phyloP scores from a whole-genome alignment of 2,113 vertebrate species.

The Rattus rattus region DNA sequence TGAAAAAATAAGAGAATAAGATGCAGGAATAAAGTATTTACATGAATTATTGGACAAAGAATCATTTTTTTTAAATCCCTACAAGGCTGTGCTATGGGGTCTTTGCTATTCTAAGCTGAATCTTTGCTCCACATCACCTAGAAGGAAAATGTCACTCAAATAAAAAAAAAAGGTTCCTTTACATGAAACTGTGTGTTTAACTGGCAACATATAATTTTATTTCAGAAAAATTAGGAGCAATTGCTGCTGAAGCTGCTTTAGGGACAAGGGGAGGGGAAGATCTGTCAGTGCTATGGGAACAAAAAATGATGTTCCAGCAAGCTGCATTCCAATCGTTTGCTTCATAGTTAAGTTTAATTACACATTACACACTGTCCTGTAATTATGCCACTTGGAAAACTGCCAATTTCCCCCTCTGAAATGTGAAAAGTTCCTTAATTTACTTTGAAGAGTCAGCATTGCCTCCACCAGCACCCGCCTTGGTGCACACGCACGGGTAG shows the following conservation, averaged over 20 bases:
- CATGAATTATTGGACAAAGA: conserved; percentile 61
- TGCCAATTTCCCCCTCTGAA: conserved; percentile 83
- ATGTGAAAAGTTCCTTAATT: conserved; percentile 79
- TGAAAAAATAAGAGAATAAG: conserved; percentile 67
- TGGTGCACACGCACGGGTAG: neutral
- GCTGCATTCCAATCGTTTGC: conserved; percentile 82
- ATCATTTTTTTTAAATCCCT: conserved; percentile 48
- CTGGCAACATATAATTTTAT: conserved; percentile 81
- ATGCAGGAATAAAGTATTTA: conserved; percentile 36
- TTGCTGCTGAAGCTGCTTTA: conserved; percentile 73
- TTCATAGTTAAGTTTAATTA: conserved; percentile 86
- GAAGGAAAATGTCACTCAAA: conserved; percentile 73
- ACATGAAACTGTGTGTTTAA: conserved; percentile 77
- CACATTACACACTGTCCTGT: conserved; percentile 81
- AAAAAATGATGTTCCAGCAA: conserved; percentile 80
- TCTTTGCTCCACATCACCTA: conserved; percentile 40
- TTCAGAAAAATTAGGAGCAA: conserved; percentile 72
- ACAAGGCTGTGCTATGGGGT: conserved; percentile 26
- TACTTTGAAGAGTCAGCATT: conserved; percentile 69
- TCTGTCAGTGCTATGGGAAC: conserved; percentile 78
- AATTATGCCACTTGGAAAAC: conserved; percentile 86
- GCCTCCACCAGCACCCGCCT: conserved; percentile 42
- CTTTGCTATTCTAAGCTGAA: conserved; percentile 58
- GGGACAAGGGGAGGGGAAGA: conserved; percentile 76
- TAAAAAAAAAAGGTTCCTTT: conserved; percentile 63